Evolutionary conservation across 2,888 invertebrate genomes (phyloP), one percentile per base, ranked within the genome.

Genomic region (Drosophila villosipedis): DNA sequence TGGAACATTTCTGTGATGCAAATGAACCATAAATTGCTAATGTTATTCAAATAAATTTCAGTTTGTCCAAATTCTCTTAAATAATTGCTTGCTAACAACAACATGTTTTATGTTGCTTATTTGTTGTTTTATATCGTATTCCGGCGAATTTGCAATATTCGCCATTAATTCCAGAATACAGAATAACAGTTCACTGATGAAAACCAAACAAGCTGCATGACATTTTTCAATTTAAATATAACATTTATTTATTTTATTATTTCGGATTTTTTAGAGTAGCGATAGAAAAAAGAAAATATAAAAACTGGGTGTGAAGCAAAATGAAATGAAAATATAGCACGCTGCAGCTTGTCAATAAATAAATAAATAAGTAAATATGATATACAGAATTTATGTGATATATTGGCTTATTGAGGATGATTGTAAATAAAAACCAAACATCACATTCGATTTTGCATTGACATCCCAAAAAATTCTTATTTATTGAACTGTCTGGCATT

Each of bases 391-490:
- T 9, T n/a, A 71, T 57, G 43, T 39, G 37, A 60, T 55, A 49
- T 43, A 35, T 47, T 35, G 28, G 49, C 55, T 64, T 70, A 50
- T 43, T 35, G 47, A 10, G 37, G 30, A 47, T 57, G 76, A 68
- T 78, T 78, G 68, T 78, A 79, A 79, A 78, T 68, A 79, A 76
- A 79, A 78, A 53, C 30, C 41, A 64, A 76, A 74, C 53, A 78
- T 58, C 63, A 50, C 58, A 79, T 63, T 71, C 76, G 59, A 75
- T 78, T 74, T 70, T 78, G 39, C 52, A 59, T 70, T 65, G 76
- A 62, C 71, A 71, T 47, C 43, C 52, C 41, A 30, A 67, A 67
- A 68, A 68, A 49, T 77, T 77, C 65, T 25, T 78, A 77, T 78
- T 78, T 78, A 78, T 78, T 64, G 73, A 65, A 73, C 69, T 78